Percentiles rank a stretch among this genome's conserved stretches.
These are phyloP conservation scores for Schizaphis graminum DNA, from an alignment of 2,888 invertebrate species.

Conservation along the genomic window DNA sequence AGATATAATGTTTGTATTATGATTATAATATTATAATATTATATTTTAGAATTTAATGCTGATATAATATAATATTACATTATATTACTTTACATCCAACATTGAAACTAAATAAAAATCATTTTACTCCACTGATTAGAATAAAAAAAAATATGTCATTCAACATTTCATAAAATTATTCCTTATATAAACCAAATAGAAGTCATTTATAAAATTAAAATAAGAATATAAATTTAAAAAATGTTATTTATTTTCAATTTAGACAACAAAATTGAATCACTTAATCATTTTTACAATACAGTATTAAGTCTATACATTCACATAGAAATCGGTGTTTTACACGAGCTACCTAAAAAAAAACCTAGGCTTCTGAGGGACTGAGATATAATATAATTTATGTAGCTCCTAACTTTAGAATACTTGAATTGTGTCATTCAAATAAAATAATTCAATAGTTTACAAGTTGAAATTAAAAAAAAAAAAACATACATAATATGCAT, in stretches of 20 bases:
- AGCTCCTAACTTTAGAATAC: not conserved
- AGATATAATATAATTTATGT: not conserved
- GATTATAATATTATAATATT: too few relatives aligned
- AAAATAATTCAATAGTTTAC: not conserved
- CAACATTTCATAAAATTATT: not conserved
- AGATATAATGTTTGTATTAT: not conserved
- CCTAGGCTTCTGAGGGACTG: not conserved
- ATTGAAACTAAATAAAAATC: not conserved
- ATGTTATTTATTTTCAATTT: not conserved
- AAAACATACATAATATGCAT: not conserved
- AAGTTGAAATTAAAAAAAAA: conserved; percentile 21
- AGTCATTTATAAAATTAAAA: not conserved
- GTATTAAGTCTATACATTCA: not conserved
- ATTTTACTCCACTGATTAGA: not conserved
- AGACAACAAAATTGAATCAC: not conserved
- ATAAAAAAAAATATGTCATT: not conserved
- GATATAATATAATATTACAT: not conserved
- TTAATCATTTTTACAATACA: not conserved
- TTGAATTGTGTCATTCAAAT: not conserved
- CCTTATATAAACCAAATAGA: not conserved
- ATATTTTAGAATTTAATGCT: not conserved
- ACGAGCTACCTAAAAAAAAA: not conserved
- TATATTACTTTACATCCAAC: not conserved
- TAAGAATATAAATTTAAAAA: not conserved
- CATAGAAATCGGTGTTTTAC: not conserved